Evolutionary conservation across 2,797 vertebrate species (phyloP).

Genomic region (Coilia nasus): DNA sequence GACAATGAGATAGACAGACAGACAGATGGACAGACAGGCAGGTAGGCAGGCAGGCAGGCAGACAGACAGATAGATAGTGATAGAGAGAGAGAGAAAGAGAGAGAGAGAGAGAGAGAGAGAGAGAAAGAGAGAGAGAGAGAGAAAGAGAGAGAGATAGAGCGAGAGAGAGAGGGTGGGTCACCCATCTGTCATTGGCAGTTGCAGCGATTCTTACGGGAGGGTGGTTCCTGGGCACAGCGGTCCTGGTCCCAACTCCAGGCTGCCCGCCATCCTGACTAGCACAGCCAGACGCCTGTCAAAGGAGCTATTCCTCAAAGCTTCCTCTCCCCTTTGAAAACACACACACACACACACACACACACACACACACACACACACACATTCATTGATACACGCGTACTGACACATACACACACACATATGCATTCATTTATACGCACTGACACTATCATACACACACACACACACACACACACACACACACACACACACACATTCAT

Average conservation of each 20-base stretch:
- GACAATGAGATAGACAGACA: background rate
- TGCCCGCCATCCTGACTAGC: background rate
- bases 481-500: too few relatives aligned
- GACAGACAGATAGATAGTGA: background rate
- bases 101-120: background rate
- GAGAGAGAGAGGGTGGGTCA: slow-evolving; percentile 7
- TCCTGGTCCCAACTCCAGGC: background rate
- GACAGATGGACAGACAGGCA: too few relatives aligned
- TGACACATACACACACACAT: too few relatives aligned
- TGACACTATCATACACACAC: too few relatives aligned
- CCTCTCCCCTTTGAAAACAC: background rate
- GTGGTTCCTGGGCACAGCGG: slow-evolving; percentile 26
- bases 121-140: background rate
- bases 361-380: too few relatives aligned
- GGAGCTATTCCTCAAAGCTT: background rate
- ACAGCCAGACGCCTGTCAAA: background rate
- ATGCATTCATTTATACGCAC: too few relatives aligned
- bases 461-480: too few relatives aligned
- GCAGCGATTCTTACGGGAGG: slow-evolving; percentile 35
- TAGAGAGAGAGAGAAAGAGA: background rate
- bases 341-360: too few relatives aligned
- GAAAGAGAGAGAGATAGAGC: background rate
- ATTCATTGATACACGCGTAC: too few relatives aligned
- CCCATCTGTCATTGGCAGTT: slow-evolving; percentile 48
- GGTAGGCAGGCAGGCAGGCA: too few relatives aligned